Evolutionary conservation across 2,797 vertebrate species (phyloP).

Genomic region (Pteronotus mesoamericanus): DNA sequence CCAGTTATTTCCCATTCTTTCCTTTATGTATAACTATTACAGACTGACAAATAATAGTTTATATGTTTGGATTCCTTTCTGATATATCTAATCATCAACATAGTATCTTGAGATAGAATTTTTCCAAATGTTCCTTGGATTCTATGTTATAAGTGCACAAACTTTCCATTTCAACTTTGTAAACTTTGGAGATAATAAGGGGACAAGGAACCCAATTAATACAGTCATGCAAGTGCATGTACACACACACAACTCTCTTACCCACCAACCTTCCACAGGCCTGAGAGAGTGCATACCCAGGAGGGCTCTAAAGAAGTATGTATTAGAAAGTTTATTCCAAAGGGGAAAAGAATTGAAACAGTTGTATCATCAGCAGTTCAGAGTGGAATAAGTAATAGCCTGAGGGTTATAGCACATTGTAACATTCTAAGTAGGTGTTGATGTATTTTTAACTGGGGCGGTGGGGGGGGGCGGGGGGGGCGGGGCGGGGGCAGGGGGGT

Average conservation of each 20-base stretch:
- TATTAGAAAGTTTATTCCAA: background rate
- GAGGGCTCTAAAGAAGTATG: background rate
- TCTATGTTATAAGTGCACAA: background rate
- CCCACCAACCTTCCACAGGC: too few species aligned
- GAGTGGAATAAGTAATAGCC: background rate
- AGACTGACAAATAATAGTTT: rapidly evolving
- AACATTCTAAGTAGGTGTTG: constrained; percentile 46
- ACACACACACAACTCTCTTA: background rate
- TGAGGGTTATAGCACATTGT: background rate
- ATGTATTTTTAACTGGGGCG: constrained; percentile 49
- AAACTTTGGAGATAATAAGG: background rate
- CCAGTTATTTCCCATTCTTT: background rate
- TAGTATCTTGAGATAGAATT: background rate
- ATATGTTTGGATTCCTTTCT: background rate
- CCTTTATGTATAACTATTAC: background rate
- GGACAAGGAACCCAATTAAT: background rate
- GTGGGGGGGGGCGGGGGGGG: rapidly evolving
- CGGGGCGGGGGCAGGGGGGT: too few species aligned
- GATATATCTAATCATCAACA: background rate
- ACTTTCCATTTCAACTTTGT: background rate
- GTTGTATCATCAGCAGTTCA: background rate
- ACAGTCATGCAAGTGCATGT: background rate
- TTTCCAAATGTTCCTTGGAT: background rate
- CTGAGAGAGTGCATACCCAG: background rate
- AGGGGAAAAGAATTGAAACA: background rate